Conservation (phyloP, 2,888 invertebrate species). For the Saturnia japonica region DNA sequence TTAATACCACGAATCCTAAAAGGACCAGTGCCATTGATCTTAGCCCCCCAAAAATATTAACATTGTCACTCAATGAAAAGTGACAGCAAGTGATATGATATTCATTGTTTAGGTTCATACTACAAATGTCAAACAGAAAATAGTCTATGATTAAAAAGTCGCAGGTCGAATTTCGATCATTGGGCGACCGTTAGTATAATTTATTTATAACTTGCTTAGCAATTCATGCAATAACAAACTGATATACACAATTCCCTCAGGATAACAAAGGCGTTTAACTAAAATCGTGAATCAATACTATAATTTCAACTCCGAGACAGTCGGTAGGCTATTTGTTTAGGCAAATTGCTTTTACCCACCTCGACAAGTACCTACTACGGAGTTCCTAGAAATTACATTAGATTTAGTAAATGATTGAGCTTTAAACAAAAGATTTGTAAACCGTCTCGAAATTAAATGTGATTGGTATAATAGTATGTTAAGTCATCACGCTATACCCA, state of each 20-base stretch:
- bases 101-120: no score
- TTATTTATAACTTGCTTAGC: neutral
- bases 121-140: no score
- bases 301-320: neutral
- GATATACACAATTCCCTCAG: neutral
- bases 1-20: no score
- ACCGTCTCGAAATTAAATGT: neutral
- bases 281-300: neutral
- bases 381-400: slow-evolving; percentile 15
- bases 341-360: slow-evolving; percentile 33
- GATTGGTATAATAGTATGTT: neutral
- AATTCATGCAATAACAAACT: neutral
- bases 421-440: neutral
- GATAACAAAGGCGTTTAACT: neutral
- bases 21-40: no score
- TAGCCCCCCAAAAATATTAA: no score
- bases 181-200: no score
- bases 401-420: neutral
- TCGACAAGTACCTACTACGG: slow-evolving; percentile 16
- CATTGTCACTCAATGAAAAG: no score
- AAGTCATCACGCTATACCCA: neutral
- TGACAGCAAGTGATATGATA: no score
- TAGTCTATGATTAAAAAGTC: no score
- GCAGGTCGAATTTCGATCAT: no score
- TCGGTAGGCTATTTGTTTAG: slow-evolving; percentile 28